Base-by-base conservation (phyloP, 2,113 vertebrate species). In the Dasyornis broadbenti region DNA sequence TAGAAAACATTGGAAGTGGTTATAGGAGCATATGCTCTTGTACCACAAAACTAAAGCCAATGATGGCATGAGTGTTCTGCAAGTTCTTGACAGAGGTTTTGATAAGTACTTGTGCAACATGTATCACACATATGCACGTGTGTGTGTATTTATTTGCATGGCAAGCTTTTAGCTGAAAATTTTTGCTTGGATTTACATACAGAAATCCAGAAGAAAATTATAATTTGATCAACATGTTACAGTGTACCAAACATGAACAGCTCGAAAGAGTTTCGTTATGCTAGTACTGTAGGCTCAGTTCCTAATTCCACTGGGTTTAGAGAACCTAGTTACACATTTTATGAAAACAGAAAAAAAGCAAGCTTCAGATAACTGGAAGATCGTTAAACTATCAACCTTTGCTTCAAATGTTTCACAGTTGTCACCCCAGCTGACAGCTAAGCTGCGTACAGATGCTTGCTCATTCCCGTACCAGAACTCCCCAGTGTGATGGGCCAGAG, bases 61-160 rank as follows among this genome's bases (percentile, higher is more conserved):
- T 10, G 13, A 19, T 21, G 6, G 9, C 31, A 52, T 18, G 15
- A 47, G 20, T 20, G 26, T 28, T 82, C 54, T 61, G 37, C 31
- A 81, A 49, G 22, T 7, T 83, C 40, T 57, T 77, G 44, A 31
- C 16, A 70, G 40, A 72, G 21, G 5, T 76, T 85, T 79, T 40
- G 27, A 22, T 35, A 90, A 61, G 47, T 45, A 31, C 3, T 69
- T 49, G 10, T 22, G 23, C 27, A 60, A 31, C 6, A 18, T 0
- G 0, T 27, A 21, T 47, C 15, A 61, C 8, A 17, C 3, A 21
- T 18, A 27, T 0, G 2, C 2, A 1, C 37, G 10, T 20, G 13
- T 24, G 8, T 49, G 3, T 31, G 9, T 7, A 15, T 65, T 28
- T 7, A 15, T 65, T 28, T 53, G 6, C 12, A 19, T 26, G 65